A percentile compares a stretch with the other conserved stretches of the same genome.
Evolutionary conservation across 2,797 vertebrate genomes (phyloP).

Genomic region (Sebastes taczanowskii): DNA sequence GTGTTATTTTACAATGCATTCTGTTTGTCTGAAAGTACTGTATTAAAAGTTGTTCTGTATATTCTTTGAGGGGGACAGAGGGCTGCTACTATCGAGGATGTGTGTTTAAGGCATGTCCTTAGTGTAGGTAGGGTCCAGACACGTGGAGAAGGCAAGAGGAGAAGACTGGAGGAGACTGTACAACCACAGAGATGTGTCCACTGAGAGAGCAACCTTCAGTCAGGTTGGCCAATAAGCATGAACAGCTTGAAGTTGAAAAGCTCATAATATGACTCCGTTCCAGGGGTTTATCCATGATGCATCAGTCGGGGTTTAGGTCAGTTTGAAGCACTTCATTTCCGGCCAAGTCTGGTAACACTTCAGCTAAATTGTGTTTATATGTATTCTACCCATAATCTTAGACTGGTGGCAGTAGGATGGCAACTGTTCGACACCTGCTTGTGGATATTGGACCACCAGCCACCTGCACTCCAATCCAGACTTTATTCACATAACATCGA

Average conservation of each 20-base stretch:
- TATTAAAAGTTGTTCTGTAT: conserved; percentile 21
- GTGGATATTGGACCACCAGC: conserved; percentile 10
- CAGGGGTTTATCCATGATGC: conserved; percentile 13
- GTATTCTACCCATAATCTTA: conserved; percentile 16
- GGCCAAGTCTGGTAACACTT: conserved; percentile 16
- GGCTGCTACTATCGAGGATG: conserved; percentile 45
- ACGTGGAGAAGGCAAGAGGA: conserved; percentile 65
- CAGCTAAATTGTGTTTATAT: conserved; percentile 12
- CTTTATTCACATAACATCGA: conserved; percentile 30
- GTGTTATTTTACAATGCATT: conserved; percentile 61
- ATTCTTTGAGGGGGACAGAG: conserved; percentile 8
- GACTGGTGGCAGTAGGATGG: conserved; percentile 23
- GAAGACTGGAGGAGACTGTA: conserved; percentile 42
- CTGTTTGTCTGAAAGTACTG: conserved; percentile 45
- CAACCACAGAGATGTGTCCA: conserved; percentile 37
- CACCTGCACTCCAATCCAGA: conserved; percentile 14
- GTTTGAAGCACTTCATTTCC: conserved; percentile 44
- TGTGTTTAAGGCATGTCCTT: conserved; percentile 78
- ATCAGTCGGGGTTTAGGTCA: conserved; percentile 6
- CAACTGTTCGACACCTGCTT: conserved; percentile 8
- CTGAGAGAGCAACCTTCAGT: conserved; percentile 29
- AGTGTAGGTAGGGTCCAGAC: conserved; percentile 66
- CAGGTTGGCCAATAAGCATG: conserved; percentile 15
- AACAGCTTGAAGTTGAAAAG: conserved; percentile 34
- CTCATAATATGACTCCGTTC: neutral